Percentiles rank a stretch among this genome's conserved stretches.
Conservation (phyloP, 2,888 invertebrate genomes). For the Xanthorhoe designata region DNA sequence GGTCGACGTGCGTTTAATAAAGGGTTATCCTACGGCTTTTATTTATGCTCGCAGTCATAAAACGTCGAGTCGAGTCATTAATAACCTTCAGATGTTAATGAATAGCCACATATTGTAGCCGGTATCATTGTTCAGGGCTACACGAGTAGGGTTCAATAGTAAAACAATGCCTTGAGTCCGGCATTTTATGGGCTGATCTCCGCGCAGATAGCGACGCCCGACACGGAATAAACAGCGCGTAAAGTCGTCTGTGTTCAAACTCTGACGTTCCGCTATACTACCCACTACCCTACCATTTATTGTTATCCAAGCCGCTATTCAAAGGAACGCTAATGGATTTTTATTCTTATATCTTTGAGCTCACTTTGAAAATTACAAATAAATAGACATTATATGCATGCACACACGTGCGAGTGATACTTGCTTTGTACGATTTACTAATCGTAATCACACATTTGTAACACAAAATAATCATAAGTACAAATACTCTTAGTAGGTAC, state of each 20-base stretch:
- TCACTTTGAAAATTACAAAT: constrained; percentile 29
- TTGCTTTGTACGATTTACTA: constrained; percentile 45
- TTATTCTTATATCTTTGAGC: constrained; percentile 9
- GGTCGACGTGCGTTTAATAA: constrained; percentile 21
- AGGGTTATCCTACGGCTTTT: constrained; percentile 23
- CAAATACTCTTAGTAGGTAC: constrained; percentile 23
- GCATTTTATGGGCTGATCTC: constrained; percentile 71
- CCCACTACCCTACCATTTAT: constrained; percentile 21
- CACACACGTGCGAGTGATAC: constrained; percentile 50
- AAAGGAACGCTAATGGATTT: too few species aligned
- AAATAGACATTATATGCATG: constrained; percentile 29
- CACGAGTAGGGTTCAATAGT: constrained; percentile 63
- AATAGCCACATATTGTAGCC: constrained; percentile 65
- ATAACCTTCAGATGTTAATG: constrained; percentile 60
- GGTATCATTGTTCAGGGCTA: constrained; percentile 64
- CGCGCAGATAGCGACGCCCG: constrained; percentile 57
- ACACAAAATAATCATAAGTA: constrained; percentile 48
- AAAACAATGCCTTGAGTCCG: constrained; percentile 68
- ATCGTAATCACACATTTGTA: constrained; percentile 51
- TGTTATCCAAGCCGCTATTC: constrained; percentile 11
- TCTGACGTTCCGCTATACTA: constrained; percentile 31
- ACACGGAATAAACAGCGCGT: constrained; percentile 70
- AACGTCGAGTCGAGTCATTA: constrained; percentile 36
- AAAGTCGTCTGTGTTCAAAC: constrained; percentile 62
- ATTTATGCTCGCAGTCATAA: constrained; percentile 9